Conservation (phyloP, 2,797 vertebrate species). For the Macrochelys suwanniensis region DNA sequence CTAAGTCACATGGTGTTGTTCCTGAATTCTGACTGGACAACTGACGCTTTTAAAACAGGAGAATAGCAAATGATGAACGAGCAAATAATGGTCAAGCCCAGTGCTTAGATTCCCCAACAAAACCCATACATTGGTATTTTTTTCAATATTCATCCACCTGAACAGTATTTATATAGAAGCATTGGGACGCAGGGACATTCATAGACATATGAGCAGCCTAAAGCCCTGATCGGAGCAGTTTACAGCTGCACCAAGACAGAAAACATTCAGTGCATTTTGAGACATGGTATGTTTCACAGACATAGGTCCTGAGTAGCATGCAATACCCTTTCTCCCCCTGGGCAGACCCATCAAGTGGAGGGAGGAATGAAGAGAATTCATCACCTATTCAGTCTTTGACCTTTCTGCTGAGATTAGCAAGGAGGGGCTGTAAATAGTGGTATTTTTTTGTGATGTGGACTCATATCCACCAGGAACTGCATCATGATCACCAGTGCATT, state of each 20-base stretch:
- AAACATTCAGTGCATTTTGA: neutral
- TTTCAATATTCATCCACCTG: neutral
- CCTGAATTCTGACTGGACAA: neutral
- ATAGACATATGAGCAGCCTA: neutral
- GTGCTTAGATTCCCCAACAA: neutral
- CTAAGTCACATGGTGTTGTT: neutral
- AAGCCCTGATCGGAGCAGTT: neutral
- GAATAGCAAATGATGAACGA: neutral
- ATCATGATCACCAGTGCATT: neutral
- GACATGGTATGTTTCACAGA: neutral
- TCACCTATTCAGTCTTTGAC: neutral
- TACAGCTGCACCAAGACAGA: neutral
- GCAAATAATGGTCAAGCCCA: too few species aligned
- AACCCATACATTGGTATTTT: too few species aligned
- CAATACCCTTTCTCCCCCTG: neutral
- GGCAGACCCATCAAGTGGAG: neutral
- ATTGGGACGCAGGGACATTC: neutral
- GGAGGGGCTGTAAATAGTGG: neutral
- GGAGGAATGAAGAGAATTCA: neutral
- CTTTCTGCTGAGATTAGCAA: neutral
- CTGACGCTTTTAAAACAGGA: neutral
- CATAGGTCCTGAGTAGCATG: neutral
- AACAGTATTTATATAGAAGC: neutral
- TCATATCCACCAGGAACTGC: conserved; percentile 16
- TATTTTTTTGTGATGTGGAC: conserved; percentile 30